Evolutionary conservation across 2,113 vertebrate genomes (phyloP), one percentile per base, ranked within the genome.

Genomic region (Protomyctophum bolini): DNA sequence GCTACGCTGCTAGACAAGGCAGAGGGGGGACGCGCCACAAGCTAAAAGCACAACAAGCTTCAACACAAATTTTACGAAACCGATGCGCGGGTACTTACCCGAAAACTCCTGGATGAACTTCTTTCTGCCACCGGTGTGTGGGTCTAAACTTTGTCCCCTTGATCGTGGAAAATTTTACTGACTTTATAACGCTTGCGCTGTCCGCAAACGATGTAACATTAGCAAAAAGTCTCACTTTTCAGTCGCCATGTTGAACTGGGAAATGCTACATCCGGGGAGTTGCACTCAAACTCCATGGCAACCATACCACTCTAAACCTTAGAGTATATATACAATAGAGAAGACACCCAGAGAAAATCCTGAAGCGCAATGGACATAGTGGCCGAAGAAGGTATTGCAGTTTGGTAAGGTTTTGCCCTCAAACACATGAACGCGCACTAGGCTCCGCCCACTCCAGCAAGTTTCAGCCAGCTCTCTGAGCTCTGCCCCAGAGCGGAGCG

Each of bases 201-300:
- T 28, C 63, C 49, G 10, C 62, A 75, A 90, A 90, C 79, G 89
- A 81, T 73, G 48, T 58, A 76, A 75, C 83, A 83, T 82, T 77
- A 85, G 79, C 85, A 67, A 90, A 90, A 90, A 90, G 87, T 90
- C 83, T 87, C 77, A 93, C 89, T 92, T 91, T 89, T 68, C 80
- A 48, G 86, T 79, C 92, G 91, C 91, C 92, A 93, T 93, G 82
- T 91, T 93, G 90, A 73, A 86, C 63, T 15, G 69, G 73, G 48
- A 55, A 70, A 64, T 54, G 52, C 70, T 81, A 89, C 91, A 93
- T 93, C 92, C 92, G 92, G 92, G 92, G 86, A 82, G 86, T 81
- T 83, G 62, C 55, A 50, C 65, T 73, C 33, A 2, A 55, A 65
- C 76, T 58, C 86, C 88, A 89, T 88, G 77, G 90, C 79, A 90